These are phyloP conservation scores for Sepioteuthis lessoniana DNA, from an alignment of 2,888 invertebrate species.

Conservation along the genomic window DNA sequence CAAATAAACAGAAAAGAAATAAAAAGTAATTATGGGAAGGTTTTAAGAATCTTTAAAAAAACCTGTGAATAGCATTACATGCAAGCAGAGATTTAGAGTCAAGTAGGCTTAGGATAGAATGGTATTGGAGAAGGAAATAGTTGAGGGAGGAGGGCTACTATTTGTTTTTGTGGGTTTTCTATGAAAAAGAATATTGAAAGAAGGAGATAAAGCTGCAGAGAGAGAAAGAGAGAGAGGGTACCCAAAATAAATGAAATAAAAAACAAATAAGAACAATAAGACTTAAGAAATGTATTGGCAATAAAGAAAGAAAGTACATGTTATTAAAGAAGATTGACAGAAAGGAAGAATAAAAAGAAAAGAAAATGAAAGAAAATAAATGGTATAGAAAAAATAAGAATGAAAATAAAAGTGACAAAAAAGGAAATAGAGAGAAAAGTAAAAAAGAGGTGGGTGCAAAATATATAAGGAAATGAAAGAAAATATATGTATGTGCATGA, in stretches of 20 bases:
- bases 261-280: neutral
- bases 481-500: neutral
- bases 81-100: conserved; percentile 15
- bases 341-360: no score
- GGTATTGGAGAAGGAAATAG: neutral
- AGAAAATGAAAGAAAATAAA: no score
- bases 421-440: neutral
- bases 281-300: neutral
- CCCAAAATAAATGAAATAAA: no score
- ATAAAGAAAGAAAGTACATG: neutral
- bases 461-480: neutral
- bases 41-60: conserved; percentile 24
- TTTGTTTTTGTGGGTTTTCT: neutral
- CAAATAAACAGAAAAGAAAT: neutral
- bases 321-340: no score
- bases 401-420: neutral
- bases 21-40: conserved; percentile 18
- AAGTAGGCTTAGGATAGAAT: conserved; percentile 10
- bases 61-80: conserved; percentile 33
- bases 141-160: neutral
- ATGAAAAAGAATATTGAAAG: neutral
- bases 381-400: no score
- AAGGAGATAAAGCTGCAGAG: neutral
- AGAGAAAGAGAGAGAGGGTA: no score
- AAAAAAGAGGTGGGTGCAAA: neutral